Base-by-base conservation (phyloP, 1,140 invertebrate genomes). In the Chlorops oryzae region DNA sequence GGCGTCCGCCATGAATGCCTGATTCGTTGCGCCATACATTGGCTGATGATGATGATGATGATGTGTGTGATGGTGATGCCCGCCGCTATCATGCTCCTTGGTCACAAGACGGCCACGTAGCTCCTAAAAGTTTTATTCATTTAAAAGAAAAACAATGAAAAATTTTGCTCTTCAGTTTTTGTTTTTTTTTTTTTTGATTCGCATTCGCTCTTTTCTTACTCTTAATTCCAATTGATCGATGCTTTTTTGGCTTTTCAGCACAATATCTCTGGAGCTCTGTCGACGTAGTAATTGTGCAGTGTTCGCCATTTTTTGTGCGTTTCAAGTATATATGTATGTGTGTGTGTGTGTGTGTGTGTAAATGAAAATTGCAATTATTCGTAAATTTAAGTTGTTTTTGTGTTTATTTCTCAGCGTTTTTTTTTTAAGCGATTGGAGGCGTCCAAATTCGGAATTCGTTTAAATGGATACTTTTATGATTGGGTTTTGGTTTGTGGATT, bases 141-240 rank as follows among this genome's bases (percentile, higher is more conserved):
- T n/a, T n/a, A n/a, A 35, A 13, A 25, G 27, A 50, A 17, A 47
- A 15, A 43, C 28, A 7, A 5, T 37, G 17, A n/a, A n/a, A n/a
- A n/a, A n/a, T 47, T 41, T 23, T 22, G 45, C 10, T 6, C 17
- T 37, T 17, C 21, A 25, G 32, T 45, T 13, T n/a, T n/a, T n/a
- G n/a, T n/a, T n/a, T n/a, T n/a, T n/a, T n/a, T n/a, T n/a, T n/a
- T n/a, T n/a, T n/a, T n/a, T n/a, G n/a, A n/a, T n/a, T n/a, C n/a
- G n/a, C n/a, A n/a, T n/a, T n/a, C n/a, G n/a, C n/a, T n/a, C n/a
- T n/a, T 41, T 15, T 46, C 63, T 71, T 51, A 72, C 90, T 60
- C 88, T 85, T 75, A 93, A 81, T 61, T 94, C 91, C 57, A 92
- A 77, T 42, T 87, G 80, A 66, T 92, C 89, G 52, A 90, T 73